These are phyloP conservation scores for Arbacia lixula DNA, from an alignment of 53 echinoderm and acorn worm species.

Conservation along the genomic window DNA sequence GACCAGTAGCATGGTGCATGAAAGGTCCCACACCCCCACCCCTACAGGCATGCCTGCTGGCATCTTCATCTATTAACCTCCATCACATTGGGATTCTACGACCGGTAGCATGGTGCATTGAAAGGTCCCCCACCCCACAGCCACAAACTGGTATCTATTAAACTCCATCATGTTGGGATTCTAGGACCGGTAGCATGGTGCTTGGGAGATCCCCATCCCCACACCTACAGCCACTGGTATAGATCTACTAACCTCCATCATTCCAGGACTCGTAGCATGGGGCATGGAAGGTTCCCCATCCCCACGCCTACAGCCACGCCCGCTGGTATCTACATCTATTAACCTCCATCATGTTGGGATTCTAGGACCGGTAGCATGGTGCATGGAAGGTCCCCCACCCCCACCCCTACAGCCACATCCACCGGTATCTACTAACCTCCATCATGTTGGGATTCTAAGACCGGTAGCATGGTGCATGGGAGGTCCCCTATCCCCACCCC, in stretches of 20 bases:
- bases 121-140: conserved; percentile 86
- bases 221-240: too few species aligned
- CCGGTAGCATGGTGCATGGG: conserved; percentile 78
- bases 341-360: conserved; percentile 91
- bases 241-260: conserved; percentile 81
- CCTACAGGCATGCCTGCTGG: conserved; percentile 73
- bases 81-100: conserved; percentile 66
- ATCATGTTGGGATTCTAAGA: conserved; percentile 68
- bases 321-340: too few species aligned
- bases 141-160: conserved; percentile 62
- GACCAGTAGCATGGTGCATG: conserved; percentile 74
- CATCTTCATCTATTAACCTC: conserved; percentile 67
- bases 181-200: conserved; percentile 68
- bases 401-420: too few species aligned
- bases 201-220: too few species aligned
- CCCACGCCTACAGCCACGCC: too few species aligned
- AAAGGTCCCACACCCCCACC: conserved; percentile 88
- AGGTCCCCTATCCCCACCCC: conserved; percentile 90
- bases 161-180: conserved; percentile 80
- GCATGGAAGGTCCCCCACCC: too few species aligned
- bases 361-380: conserved; percentile 62
- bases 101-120: conserved; percentile 79
- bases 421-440: conserved; percentile 86
- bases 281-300: too few species aligned
- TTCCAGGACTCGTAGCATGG: conserved; percentile 58